These are phyloP conservation scores for Nothobranchius furzeri DNA, from an alignment of 2,113 vertebrate genomes.

Conservation along the genomic window DNA sequence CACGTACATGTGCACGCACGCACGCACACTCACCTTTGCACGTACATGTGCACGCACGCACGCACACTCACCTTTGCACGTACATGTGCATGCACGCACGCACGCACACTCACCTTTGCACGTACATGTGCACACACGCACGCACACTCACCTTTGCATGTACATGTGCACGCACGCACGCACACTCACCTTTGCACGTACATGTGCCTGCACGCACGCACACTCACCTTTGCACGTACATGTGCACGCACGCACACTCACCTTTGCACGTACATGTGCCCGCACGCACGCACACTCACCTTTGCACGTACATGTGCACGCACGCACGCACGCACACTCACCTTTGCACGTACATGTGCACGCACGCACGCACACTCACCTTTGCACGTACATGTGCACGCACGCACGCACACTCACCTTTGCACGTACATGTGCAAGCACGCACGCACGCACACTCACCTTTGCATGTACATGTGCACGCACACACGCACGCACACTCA, in stretches of 20 bases:
- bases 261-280: conserved; percentile 1
- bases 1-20: conserved; percentile 24
- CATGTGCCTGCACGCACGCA: neutral
- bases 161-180: no score
- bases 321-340: conserved; percentile 1
- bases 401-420: neutral
- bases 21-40: neutral
- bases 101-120: conserved; percentile 12
- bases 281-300: conserved; percentile 15
- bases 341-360: neutral
- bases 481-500: neutral
- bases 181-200: conserved; percentile 2
- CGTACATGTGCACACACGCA: conserved; percentile 20
- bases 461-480: neutral
- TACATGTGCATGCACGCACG: no score
- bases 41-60: conserved; percentile 16
- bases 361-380: conserved; percentile 1
- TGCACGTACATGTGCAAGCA: conserved; percentile 1
- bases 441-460: conserved; percentile 15
- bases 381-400: conserved; percentile 20
- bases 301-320: neutral
- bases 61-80: conserved; percentile 7
- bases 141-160: conserved; percentile 10
- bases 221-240: conserved; percentile 16
- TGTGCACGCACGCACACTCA: conserved; percentile 8